Evolutionary conservation across 2,113 vertebrate genomes (phyloP).

Genomic region (Terrapene triunguis): DNA sequence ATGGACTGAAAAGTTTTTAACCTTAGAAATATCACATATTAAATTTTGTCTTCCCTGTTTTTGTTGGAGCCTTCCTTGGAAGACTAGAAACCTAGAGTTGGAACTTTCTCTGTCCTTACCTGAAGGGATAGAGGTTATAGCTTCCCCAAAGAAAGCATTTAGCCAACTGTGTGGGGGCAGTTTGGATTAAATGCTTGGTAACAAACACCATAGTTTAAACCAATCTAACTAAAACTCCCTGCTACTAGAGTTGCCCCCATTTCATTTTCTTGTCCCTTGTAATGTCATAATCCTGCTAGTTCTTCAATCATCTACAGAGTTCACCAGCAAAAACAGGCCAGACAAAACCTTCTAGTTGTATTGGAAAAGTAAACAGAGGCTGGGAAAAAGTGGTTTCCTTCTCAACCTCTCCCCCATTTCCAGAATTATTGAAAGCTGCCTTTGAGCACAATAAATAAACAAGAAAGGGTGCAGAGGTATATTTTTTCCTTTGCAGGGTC

Average conservation of each 20-base stretch:
- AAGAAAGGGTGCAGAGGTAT: neutral
- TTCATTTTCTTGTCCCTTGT: neutral
- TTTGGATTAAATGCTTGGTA: neutral
- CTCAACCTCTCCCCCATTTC: neutral
- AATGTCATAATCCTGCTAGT: neutral
- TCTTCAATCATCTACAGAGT: neutral
- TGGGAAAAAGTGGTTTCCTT: neutral
- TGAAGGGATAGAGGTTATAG: neutral
- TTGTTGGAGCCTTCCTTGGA: neutral
- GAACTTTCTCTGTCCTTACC: neutral
- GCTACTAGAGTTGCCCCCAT: neutral
- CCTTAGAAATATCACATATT: neutral
- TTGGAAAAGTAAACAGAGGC: neutral
- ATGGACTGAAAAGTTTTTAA: neutral
- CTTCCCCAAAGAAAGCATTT: neutral
- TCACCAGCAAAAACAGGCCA: neutral
- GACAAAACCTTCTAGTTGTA: neutral
- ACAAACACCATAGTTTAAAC: neutral
- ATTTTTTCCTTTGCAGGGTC: neutral
- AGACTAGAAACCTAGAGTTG: neutral
- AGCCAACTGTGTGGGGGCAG: fast-evolving
- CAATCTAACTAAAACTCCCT: neutral
- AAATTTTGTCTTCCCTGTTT: neutral
- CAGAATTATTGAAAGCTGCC: neutral
- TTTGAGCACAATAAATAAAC: neutral